Evolutionary conservation across 2,888 invertebrate species (phyloP).

Genomic region (Drosophila antonietae): DNA sequence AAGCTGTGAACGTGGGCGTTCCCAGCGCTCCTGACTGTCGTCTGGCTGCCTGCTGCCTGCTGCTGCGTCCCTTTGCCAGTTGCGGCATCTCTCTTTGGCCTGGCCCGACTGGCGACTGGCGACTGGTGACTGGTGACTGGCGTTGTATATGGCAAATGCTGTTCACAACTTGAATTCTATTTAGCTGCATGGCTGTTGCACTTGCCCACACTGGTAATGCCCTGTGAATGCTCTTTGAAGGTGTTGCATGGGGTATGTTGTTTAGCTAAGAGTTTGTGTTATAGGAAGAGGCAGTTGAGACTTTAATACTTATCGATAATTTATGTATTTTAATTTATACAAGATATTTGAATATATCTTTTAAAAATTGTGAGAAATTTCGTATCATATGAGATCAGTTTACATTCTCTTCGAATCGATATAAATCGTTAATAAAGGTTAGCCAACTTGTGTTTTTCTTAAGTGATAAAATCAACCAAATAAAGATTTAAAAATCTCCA

Average conservation of each 20-base stretch:
- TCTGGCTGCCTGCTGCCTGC: conserved; percentile 47
- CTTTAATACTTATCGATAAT: too few species aligned
- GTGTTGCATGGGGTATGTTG: too few species aligned
- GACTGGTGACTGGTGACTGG: conserved; percentile 68
- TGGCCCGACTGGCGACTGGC: conserved; percentile 59
- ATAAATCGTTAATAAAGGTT: too few species aligned
- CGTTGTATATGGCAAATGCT: conserved; percentile 51
- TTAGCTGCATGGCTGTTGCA: conserved; percentile 42
- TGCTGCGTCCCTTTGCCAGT: conserved; percentile 52
- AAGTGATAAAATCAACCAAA: too few species aligned
- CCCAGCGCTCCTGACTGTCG: conserved; percentile 41
- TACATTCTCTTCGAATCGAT: too few species aligned
- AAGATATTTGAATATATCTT: too few species aligned
- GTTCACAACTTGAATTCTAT: conserved; percentile 69
- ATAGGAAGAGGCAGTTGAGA: neutral
- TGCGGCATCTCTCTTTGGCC: conserved; percentile 29
- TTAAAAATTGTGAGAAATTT: too few species aligned
- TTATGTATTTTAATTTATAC: too few species aligned
- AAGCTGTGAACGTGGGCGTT: conserved; percentile 33
- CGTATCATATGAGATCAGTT: too few species aligned
- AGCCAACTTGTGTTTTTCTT: too few species aligned
- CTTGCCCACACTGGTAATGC: neutral
- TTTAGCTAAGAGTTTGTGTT: neutral
- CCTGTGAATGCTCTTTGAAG: neutral
- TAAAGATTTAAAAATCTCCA: too few species aligned